Conservation (phyloP, 2,113 vertebrate genomes). For the Clinocottus analis region DNA sequence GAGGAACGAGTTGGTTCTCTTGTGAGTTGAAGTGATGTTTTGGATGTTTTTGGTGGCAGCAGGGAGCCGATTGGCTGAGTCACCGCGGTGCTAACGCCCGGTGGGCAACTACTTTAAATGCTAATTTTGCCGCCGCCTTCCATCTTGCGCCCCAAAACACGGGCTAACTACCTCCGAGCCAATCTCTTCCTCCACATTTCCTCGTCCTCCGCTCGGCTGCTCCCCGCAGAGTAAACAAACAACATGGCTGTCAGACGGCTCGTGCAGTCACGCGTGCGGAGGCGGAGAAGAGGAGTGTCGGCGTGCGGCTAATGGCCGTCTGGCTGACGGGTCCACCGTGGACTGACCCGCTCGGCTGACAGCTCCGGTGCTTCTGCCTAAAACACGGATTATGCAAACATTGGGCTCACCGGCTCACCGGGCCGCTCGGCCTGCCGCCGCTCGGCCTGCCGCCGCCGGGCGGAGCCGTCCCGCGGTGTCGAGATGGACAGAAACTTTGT, state of each 20-base stretch:
- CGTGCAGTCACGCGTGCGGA: slow-evolving; percentile 66
- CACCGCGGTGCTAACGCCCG: slow-evolving; percentile 75
- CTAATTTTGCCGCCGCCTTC: slow-evolving; percentile 70
- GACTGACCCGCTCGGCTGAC: slow-evolving; percentile 62
- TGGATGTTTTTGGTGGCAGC: slow-evolving; percentile 43
- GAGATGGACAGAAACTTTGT: slow-evolving; percentile 44
- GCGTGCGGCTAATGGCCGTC: slow-evolving; percentile 62
- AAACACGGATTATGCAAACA: slow-evolving; percentile 76
- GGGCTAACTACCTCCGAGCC: slow-evolving; percentile 68
- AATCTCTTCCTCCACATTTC: slow-evolving; percentile 61
- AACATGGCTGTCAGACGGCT: slow-evolving; percentile 66
- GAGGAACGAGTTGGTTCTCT: background rate
- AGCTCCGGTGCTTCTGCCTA: slow-evolving; percentile 64
- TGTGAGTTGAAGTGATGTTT: slow-evolving; percentile 18
- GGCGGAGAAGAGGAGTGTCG: slow-evolving; percentile 8
- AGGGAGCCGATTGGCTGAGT: slow-evolving; percentile 73
- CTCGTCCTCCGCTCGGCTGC: slow-evolving; percentile 40
- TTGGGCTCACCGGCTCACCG: slow-evolving; percentile 75
- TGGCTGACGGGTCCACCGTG: slow-evolving; percentile 74
- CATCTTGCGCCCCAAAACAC: slow-evolving; percentile 34
- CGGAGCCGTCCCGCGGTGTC: slow-evolving; percentile 44
- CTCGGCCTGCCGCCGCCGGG: slow-evolving; percentile 14
- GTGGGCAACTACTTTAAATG: slow-evolving; percentile 81
- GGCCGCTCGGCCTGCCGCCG: background rate
- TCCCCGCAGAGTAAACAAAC: slow-evolving; percentile 61